Evolutionary conservation across 2,888 invertebrate genomes (phyloP), one percentile per base, ranked within the genome.

Genomic region (Ophion obscuratus): DNA sequence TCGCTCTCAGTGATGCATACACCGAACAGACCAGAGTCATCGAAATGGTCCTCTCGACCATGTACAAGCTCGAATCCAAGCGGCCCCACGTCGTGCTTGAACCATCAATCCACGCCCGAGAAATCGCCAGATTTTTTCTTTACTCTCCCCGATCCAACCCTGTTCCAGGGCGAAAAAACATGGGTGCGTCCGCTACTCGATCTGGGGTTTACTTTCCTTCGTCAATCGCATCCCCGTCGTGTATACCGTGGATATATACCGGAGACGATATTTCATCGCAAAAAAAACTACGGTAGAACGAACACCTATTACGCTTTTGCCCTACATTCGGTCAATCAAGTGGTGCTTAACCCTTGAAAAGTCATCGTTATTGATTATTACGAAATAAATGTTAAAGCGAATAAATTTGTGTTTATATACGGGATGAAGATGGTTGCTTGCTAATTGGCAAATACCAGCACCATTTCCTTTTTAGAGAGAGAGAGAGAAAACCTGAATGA

Each of bases 211-310:
- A 71, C 75, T 44, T 57, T 20, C 31, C 57, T 47, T 64, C 79
- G 75, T 75, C 74, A 75, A 76, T 80, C 76, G 36, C 61, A 20
- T 80, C 66, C 40, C 74, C 62, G 27, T 71, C 62, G 47, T 17
- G 27, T 71, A 64, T 36, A 64, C 57, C 20, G 79, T 5, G 1
- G 44, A 44, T 7, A 27, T 59, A 47, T 47, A 70, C 53, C 31
- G 36, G 70, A 44, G 40, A 64, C 84, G 80, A 80, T 84, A 80
- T 80, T 76, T 80, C 64, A 76, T 66, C 36, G 74, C 36, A 36
- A 80, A 75, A 70, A 79, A 61, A 64, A 31, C 3, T 59, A 57
- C 36, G 74, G 75, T 70, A 40, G 20, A 82, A 64, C 24, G 31
- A 59, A 61, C 61, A 59, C 67, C 36, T 71, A 57, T 40, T 59